Evolutionary conservation across 2,888 invertebrate genomes (phyloP), one percentile per base, ranked within the genome.

Genomic region (Tachina fera): DNA sequence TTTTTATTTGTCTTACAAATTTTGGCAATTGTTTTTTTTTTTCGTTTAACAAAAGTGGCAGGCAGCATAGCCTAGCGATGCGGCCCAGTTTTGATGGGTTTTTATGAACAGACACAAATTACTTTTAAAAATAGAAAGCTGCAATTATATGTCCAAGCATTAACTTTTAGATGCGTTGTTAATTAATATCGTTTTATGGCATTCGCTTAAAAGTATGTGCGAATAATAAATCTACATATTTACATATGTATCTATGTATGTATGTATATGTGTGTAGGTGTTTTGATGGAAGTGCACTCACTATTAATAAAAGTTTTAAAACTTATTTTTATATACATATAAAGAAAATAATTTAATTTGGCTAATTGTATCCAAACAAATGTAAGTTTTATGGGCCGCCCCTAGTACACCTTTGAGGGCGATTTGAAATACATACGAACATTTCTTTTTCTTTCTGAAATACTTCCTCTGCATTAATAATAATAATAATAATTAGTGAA

Each of bases 1-100:
- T 31, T 58, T 76, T 45, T 58, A 58, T 70, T 81, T 76, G 65
- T 67, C 60, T 83, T 76, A 16, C 65, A 67, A 77, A 67, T 74
- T 83, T 83, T 78, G 72, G 74, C 61, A 78, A 78, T 78, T 77
- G 72, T 78, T 67, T 72, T 70, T 31, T 31, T 31, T 31, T 31
- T 31, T 6, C 31, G 71, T 45, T 71, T 71, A 39, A 45, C 31
- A 71, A 56, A 47, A 41, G 41, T 68, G 56, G 8, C 47, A 13
- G 67, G 9, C 43, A 31, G 31, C 31, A 31, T 5, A 31, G 31
- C 31, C 31, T 6, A 6, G 31, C 31, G n/a, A n/a, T n/a, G 1
- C 31, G 45, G 56, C 47, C 45, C 58, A 58, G 68, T 60, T 22
- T 56, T 53, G 6, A 51, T 10, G 22, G 51, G 16, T 78, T 63